Base-by-base conservation (phyloP, 2,797 vertebrate species). In the Leptodactylus fallax region DNA sequence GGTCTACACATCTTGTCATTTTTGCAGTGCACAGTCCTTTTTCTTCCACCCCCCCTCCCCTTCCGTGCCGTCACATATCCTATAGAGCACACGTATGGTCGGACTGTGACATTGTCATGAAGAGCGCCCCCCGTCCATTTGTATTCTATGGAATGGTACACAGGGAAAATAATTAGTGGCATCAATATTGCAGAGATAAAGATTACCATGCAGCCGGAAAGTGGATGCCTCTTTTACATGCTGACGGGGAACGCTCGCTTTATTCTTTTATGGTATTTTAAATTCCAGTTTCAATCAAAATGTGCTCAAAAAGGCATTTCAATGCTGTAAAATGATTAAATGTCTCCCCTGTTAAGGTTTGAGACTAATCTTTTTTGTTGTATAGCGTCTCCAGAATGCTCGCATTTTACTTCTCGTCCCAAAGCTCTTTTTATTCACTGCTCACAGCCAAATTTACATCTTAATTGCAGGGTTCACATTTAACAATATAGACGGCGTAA, bases 401-500 rank as follows among this genome's bases (percentile, higher is more conserved):
- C 89, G 88, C 79, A 91, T 93, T 94, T 94, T 93, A 90, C 87
- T 91, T 88, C 85, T 58, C 85, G 89, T 95, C 92, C 94, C 92
- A 91, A 91, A 94, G 91, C 90, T 92, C 92, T 94, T 93, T 92
- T 91, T 93, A 94, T 93, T 94, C 93, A 92, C 83, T 93, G 90
- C 92, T 95, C 91, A 94, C 89, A 92, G 93, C 92, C 25, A 87
- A 94, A 95, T 94, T 94, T 95, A 95, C 94, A 95, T 95, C 94
- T 95, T 95, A 95, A 95, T 95, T 94, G 93, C 92, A 93, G 94
- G 94, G 91, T 92, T 94, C 94, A 94, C 92, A 92, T 93, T 93
- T 94, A 94, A 94, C 93, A 95, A 94, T 94, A 95, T 91, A 95
- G 93, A 93, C 92, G 93, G 93, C 92, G 93, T 91, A 95, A 94